A percentile compares a stretch with the other conserved stretches of the same genome.
Evolutionary conservation across 2,113 vertebrate species (phyloP).

Genomic region (Heteronetta atricapilla): DNA sequence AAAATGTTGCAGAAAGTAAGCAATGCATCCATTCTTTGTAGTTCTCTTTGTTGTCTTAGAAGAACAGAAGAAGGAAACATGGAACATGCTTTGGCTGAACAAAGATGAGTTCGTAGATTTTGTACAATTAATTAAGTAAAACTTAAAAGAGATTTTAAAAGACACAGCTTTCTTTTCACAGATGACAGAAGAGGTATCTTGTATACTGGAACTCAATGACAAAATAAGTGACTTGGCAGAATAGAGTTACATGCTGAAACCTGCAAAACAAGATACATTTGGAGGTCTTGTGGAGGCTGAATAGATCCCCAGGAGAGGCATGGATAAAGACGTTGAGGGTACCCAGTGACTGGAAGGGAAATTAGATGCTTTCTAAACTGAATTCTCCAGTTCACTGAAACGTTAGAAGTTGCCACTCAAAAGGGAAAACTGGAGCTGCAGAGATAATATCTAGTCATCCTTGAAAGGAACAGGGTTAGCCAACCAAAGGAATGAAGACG

Average conservation of each 20-base stretch:
- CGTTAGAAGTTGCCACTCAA: background rate
- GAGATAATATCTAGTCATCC: background rate
- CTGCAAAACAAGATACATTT: background rate
- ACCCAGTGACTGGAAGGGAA: background rate
- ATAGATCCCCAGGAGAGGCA: background rate
- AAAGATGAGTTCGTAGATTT: background rate
- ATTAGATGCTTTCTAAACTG: background rate
- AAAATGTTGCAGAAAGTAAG: background rate
- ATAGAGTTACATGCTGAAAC: background rate
- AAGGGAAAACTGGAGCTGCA: background rate
- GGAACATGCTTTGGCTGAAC: background rate
- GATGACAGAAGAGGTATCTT: background rate
- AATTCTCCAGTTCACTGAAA: constrained; percentile 28
- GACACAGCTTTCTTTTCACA: background rate
- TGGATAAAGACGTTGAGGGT: background rate
- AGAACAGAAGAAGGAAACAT: background rate
- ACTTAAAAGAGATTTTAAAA: background rate
- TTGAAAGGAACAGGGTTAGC: constrained; percentile 11
- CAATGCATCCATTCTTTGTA: background rate
- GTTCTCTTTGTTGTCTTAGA: background rate
- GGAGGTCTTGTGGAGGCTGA: background rate
- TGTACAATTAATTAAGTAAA: background rate
- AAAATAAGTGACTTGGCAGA: background rate
- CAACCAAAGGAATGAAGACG: background rate
- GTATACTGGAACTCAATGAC: background rate